A percentile compares a stretch with the other conserved stretches of the same genome.
phyloP scores from a whole-genome alignment of 2,888 invertebrate genomes.

The Andrena bicolor region DNA sequence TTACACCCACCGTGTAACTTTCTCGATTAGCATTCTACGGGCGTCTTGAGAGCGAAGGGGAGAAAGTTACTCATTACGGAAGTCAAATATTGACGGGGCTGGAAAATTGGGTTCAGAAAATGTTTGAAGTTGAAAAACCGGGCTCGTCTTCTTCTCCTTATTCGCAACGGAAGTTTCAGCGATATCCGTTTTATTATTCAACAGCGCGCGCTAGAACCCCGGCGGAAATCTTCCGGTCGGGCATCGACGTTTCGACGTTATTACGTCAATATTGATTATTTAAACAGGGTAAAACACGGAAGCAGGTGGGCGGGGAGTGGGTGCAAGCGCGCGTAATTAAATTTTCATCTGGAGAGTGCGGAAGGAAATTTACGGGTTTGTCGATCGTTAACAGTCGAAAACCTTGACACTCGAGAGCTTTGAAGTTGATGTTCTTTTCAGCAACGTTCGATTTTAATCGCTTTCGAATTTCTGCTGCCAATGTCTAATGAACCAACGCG shows the following conservation, averaged over 20 bases:
- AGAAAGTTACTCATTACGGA: conserved; percentile 12
- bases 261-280: conserved; percentile 52
- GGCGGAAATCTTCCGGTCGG: conserved; percentile 29
- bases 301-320: neutral
- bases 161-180: conserved; percentile 28
- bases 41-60: neutral
- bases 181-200: conserved; percentile 53
- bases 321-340: conserved; percentile 38
- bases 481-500: too few species aligned
- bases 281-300: conserved; percentile 35
- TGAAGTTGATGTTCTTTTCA: neutral
- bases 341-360: conserved; percentile 16
- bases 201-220: neutral
- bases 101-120: conserved; percentile 39
- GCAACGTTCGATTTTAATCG: neutral
- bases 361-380: conserved; percentile 1
- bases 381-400: neutral
- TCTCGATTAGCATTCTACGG: conserved; percentile 3
- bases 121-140: conserved; percentile 17
- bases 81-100: conserved; percentile 19
- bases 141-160: neutral
- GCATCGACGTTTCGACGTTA: conserved; percentile 44
- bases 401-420: neutral
- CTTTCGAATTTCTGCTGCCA: neutral
- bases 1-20: neutral